Base-by-base conservation (phyloP, 2,797 vertebrate genomes). In the Micrastur ruficollis region DNA sequence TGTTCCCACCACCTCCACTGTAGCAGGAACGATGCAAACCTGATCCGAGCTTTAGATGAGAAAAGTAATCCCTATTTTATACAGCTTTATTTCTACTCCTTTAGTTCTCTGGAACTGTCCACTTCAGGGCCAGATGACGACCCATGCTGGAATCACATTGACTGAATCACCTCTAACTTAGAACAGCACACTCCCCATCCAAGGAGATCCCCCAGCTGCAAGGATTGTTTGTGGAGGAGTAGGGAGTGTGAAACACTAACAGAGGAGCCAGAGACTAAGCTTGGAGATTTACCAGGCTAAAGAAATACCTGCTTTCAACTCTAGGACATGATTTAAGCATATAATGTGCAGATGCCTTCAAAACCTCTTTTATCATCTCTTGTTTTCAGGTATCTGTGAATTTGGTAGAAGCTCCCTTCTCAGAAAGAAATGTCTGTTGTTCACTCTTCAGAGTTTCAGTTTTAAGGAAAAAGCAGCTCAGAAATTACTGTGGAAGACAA, bases 241-340 rank as follows among this genome's bases (percentile, higher is more conserved):
- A 62, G 14, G 18, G 40, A 80, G 29, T 6, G 12, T 13, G 40
- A 74, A 73, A 63, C 9, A 12, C 38, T 44, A 55, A 44, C 36
- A 55, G 8, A 74, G 12, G 19, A 94, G 18, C 18, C 71, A 80
- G 31, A 26, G n/a, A 50, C 34, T n/a, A 76, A 49, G n/a, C 47
- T 14, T 84, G 58, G 42, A 82, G 26, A 61, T 76, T 42, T 55
- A 58, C 10, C 23, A 83, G 18, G n/a, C 68, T 90, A 42, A 86
- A 86, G 22, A 81, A 94, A 78, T 26, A 65, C 23, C 32, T 81
- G 29, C n/a, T 84, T 93, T 68, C 50, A 86, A 36, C 49, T 46
- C 36, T 53, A 65, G 42, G 26, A 72, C 23, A 19, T 26, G 36
- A 68, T 32, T 72, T 65, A 61, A 53, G 11, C 47, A 44, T 22